Evolutionary conservation across 2,797 vertebrate species (phyloP).

Genomic region (Selene dorsalis): DNA sequence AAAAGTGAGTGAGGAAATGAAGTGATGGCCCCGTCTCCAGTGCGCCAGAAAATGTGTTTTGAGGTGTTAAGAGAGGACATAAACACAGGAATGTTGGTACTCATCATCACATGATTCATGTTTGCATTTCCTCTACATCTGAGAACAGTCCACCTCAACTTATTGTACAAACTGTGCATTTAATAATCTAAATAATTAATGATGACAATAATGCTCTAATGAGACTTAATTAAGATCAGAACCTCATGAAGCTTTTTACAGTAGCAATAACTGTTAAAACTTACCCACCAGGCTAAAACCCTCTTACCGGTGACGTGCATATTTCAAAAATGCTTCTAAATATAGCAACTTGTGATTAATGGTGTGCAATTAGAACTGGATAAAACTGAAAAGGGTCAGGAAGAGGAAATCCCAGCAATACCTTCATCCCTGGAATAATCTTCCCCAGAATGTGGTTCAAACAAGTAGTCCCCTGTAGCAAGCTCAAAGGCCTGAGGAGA

Average conservation of each 20-base stretch:
- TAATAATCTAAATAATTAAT: constrained; percentile 16
- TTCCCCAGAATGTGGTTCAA: constrained; percentile 97
- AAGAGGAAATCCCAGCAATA: constrained; percentile 71
- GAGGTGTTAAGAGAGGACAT: constrained; percentile 74
- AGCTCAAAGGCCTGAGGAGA: constrained; percentile 93
- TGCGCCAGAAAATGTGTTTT: constrained; percentile 19
- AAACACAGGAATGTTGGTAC: constrained; percentile 78
- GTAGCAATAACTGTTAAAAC: constrained; percentile 26
- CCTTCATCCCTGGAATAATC: constrained; percentile 99
- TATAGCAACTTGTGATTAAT: background rate
- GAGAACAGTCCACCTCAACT: constrained; percentile 14
- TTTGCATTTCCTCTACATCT: constrained; percentile 7
- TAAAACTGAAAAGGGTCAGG: constrained; percentile 21
- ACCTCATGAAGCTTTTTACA: constrained; percentile 40
- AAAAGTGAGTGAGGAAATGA: constrained; percentile 28
- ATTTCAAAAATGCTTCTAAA: constrained; percentile 14
- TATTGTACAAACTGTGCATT: background rate
- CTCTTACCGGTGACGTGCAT: constrained; percentile 14
- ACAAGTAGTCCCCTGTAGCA: constrained; percentile 97
- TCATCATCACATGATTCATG: constrained; percentile 44
- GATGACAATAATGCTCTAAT: constrained; percentile 1
- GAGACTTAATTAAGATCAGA: background rate
- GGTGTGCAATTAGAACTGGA: constrained; percentile 2
- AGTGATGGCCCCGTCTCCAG: constrained; percentile 71
- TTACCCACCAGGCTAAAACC: background rate